phyloP scores from a whole-genome alignment of 1,140 invertebrate species.

The Choristoneura fumiferana region DNA sequence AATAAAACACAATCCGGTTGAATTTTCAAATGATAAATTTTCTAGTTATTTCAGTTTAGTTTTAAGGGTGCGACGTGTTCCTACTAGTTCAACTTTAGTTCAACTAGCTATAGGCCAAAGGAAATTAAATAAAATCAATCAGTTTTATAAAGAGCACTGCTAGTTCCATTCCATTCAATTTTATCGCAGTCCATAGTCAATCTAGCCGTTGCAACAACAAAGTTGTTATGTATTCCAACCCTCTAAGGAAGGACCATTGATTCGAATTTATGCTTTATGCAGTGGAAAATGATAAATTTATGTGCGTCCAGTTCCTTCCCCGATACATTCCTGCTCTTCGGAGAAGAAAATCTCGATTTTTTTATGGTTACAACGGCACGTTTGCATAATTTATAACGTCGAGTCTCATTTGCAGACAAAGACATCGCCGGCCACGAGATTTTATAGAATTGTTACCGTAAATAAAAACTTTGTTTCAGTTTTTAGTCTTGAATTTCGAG shows the following conservation, averaged over 20 bases:
- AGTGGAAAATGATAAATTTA: slow-evolving; percentile 78
- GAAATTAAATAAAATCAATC: too few species aligned
- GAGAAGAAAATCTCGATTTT: slow-evolving; percentile 59
- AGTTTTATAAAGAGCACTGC: too few species aligned
- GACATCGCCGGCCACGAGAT: background rate
- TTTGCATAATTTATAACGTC: slow-evolving; percentile 66
- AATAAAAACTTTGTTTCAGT: slow-evolving; percentile 13
- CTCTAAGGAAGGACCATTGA: slow-evolving; percentile 64
- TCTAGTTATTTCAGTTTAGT: too few species aligned
- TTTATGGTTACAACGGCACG: slow-evolving; percentile 70
- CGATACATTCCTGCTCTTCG: slow-evolving; percentile 51
- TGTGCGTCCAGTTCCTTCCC: slow-evolving; percentile 69
- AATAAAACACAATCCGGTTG: too few species aligned
- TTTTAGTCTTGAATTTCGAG: background rate
- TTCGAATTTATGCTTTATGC: slow-evolving; percentile 77
- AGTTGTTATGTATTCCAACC: slow-evolving; percentile 37
- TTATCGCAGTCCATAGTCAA: slow-evolving; percentile 9
- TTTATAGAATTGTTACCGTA: slow-evolving; percentile 10
- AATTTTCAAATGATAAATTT: too few species aligned
- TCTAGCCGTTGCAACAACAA: slow-evolving; percentile 24
- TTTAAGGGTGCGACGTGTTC: too few species aligned
- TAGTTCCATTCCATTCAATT: background rate
- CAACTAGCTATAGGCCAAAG: too few species aligned
- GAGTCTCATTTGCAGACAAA: slow-evolving; percentile 23
- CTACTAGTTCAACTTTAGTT: too few species aligned